A percentile compares a stretch with the other conserved stretches of the same genome.
These are phyloP conservation scores for Semicossyphus pulcher DNA, from an alignment of 2,113 vertebrate species.

Conservation along the genomic window DNA sequence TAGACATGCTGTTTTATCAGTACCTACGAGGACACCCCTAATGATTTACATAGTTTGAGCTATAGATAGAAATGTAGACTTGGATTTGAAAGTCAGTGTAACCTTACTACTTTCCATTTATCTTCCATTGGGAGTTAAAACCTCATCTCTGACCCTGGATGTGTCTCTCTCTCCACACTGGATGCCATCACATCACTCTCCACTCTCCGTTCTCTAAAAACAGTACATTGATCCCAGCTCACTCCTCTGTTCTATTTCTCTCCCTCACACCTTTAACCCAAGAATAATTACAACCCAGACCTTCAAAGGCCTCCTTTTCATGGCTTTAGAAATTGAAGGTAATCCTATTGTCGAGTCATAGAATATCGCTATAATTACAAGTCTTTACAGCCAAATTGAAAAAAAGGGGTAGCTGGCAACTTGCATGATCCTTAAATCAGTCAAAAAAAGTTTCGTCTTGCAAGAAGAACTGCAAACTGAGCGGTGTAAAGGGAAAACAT, in stretches of 20 bases:
- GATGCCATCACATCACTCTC: background rate
- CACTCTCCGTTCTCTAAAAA: background rate
- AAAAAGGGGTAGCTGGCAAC: background rate
- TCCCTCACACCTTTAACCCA: background rate
- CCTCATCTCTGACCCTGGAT: background rate
- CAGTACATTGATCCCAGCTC: background rate
- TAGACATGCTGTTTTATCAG: background rate
- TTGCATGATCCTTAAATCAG: background rate
- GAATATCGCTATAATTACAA: background rate
- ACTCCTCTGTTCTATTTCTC: background rate
- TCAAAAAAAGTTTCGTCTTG: background rate
- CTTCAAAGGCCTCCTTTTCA: background rate
- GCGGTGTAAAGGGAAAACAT: too few relatives aligned
- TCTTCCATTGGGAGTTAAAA: background rate
- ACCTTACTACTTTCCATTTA: constrained; percentile 1
- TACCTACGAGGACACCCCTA: background rate
- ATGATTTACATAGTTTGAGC: background rate
- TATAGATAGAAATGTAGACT: constrained; percentile 10
- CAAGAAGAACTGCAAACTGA: too few relatives aligned
- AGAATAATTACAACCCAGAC: background rate
- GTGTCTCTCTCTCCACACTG: background rate
- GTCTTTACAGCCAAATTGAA: background rate
- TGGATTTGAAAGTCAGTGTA: background rate
- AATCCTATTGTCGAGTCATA: background rate
- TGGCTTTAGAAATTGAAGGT: background rate